Percentiles rank a stretch among this genome's conserved stretches.
These are phyloP conservation scores for Passer domesticus DNA, from an alignment of 2,113 vertebrate genomes.

Conservation along the genomic window DNA sequence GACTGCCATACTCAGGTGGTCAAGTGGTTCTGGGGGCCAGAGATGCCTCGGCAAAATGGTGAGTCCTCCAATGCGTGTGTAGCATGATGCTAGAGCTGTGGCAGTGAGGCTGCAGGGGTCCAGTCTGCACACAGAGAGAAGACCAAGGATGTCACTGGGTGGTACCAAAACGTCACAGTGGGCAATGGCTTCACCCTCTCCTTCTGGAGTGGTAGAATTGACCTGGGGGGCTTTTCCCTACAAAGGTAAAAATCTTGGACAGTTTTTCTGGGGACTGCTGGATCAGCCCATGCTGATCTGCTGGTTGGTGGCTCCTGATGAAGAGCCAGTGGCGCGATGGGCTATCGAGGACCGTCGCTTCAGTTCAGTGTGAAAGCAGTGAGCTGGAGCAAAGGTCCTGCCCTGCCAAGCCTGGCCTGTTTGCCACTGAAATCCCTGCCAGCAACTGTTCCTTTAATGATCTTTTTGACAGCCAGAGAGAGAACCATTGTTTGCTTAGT, in stretches of 20 bases:
- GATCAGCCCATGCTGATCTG: neutral
- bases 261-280: neutral
- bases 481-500: slow-evolving; percentile 22
- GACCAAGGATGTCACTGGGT: neutral
- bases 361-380: neutral
- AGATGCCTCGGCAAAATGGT: neutral
- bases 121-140: neutral
- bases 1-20: neutral
- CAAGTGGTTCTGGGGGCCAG: neutral
- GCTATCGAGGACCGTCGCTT: neutral
- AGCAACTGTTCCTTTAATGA: slow-evolving; percentile 22
- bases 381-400: slow-evolving; percentile 29
- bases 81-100: rapidly evolving
- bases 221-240: neutral
- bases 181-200: neutral
- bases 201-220: neutral
- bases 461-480: slow-evolving; percentile 19
- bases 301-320: neutral
- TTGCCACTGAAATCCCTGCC: neutral
- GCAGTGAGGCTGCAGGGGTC: neutral
- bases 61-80: neutral
- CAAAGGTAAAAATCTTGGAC: neutral
- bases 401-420: neutral
- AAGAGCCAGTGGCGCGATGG: rapidly evolving
- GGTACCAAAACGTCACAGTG: neutral